Percentiles rank a stretch among this genome's conserved stretches.
These are phyloP conservation scores for Amphipyra tragopoginis DNA, from an alignment of 2,888 invertebrate genomes.

Conservation along the genomic window DNA sequence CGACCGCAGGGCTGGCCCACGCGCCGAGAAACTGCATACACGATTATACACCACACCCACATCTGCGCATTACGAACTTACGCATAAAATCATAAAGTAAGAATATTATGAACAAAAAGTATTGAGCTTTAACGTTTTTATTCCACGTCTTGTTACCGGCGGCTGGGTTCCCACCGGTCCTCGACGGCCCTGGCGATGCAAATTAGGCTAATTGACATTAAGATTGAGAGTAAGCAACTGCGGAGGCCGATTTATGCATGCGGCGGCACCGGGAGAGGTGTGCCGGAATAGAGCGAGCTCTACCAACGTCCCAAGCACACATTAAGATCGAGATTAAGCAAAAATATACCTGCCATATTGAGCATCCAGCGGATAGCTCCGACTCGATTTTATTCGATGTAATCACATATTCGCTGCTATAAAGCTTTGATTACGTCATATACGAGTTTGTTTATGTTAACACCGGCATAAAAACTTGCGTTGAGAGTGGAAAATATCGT, in stretches of 20 bases:
- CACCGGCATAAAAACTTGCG: constrained; percentile 41
- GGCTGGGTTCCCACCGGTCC: constrained; percentile 39
- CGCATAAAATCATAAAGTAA: constrained; percentile 45
- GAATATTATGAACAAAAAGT: constrained; percentile 44
- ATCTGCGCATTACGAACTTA: constrained; percentile 21
- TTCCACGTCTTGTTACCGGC: constrained; percentile 26
- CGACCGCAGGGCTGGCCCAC: constrained; percentile 53
- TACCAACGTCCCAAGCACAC: constrained; percentile 44
- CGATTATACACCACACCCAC: constrained; percentile 37
- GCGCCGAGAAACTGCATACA: constrained; percentile 29
- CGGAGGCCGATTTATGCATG: constrained; percentile 55
- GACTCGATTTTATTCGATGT: constrained; percentile 48
- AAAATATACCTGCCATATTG: constrained; percentile 56
- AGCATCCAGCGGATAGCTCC: constrained; percentile 55
- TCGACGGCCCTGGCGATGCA: constrained; percentile 57
- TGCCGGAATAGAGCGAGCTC: constrained; percentile 54
- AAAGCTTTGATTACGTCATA: constrained; percentile 57
- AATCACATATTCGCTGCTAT: constrained; percentile 53
- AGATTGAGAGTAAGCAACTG: constrained; percentile 61
- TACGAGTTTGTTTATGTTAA: constrained; percentile 47
- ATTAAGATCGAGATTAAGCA: constrained; percentile 62
- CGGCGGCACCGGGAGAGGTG: constrained; percentile 48
- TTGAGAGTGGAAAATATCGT: constrained; percentile 30
- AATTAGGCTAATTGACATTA: constrained; percentile 69
- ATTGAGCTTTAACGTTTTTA: constrained; percentile 34